These are phyloP conservation scores for Polyommatus icarus DNA, from an alignment of 2,888 invertebrate genomes.

Conservation along the genomic window DNA sequence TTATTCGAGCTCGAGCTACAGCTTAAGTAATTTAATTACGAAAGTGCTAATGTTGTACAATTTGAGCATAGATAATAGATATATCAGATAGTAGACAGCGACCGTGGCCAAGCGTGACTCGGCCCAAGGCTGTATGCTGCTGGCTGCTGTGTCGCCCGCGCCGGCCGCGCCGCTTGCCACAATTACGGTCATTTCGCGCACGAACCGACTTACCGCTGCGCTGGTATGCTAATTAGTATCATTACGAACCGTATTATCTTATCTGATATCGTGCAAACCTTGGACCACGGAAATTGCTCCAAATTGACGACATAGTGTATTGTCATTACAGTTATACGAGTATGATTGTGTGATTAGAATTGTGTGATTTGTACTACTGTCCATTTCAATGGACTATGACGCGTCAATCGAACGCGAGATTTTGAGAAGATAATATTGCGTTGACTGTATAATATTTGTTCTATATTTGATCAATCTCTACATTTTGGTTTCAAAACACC, in stretches of 20 bases:
- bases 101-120: constrained; percentile 52
- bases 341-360: neutral
- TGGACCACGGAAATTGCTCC: neutral
- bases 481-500: neutral
- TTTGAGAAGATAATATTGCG: neutral
- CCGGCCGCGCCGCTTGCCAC: neutral
- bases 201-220: constrained; percentile 10
- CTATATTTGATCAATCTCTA: neutral
- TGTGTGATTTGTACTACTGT: too few species aligned
- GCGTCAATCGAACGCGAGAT: neutral
- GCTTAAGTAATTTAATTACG: neutral
- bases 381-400: neutral
- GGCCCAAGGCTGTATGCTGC: constrained; percentile 54
- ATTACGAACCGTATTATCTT: neutral
- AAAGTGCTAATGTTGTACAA: neutral
- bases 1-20: neutral
- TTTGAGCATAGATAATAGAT: constrained; percentile 32
- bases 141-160: constrained; percentile 37
- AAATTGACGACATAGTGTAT: neutral
- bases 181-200: constrained; percentile 1
- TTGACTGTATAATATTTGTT: too few species aligned
- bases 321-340: constrained; percentile 7
- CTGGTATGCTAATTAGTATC: constrained; percentile 1
- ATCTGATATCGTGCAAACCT: constrained; percentile 17
- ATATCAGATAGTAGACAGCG: constrained; percentile 34